phyloP scores from a whole-genome alignment of 1,140 invertebrate species.

The Idris sp. region DNA sequence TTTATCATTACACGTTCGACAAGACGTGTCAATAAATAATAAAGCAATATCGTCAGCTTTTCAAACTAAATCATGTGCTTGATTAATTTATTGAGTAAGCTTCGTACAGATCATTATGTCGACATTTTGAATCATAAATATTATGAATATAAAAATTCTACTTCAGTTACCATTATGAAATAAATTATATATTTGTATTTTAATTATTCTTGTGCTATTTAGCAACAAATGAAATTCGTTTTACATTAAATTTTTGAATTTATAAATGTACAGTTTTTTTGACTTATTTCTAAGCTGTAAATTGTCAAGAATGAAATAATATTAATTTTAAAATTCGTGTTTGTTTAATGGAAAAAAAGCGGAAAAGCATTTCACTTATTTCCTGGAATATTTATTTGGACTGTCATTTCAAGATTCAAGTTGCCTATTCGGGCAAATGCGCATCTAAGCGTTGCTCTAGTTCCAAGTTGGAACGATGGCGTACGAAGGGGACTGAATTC shows the following conservation, averaged over 20 bases:
- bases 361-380: too few relatives aligned
- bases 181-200: too few relatives aligned
- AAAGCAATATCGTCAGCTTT: slow-evolving; percentile 35
- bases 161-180: too few relatives aligned
- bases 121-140: slow-evolving; percentile 21
- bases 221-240: too few relatives aligned
- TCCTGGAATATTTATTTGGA: slow-evolving; percentile 27
- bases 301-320: too few relatives aligned
- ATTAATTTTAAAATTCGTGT: too few relatives aligned
- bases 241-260: too few relatives aligned
- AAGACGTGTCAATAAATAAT: slow-evolving; percentile 43
- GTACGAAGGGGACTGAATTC: slow-evolving; percentile 63
- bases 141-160: slow-evolving; percentile 10
- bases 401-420: slow-evolving; percentile 15
- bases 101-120: slow-evolving; percentile 24
- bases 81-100: slow-evolving; percentile 35
- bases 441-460: slow-evolving; percentile 55
- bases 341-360: too few relatives aligned
- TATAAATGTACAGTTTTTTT: too few relatives aligned
- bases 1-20: slow-evolving; percentile 40
- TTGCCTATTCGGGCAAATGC: slow-evolving; percentile 40
- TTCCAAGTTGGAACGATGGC: slow-evolving; percentile 48
- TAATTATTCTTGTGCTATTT: too few relatives aligned
- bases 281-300: too few relatives aligned
- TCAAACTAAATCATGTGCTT: slow-evolving; percentile 25